Evolutionary conservation across 2,113 vertebrate species (phyloP), one percentile per base, ranked within the genome.

Genomic region (Pachyramphus minor): DNA sequence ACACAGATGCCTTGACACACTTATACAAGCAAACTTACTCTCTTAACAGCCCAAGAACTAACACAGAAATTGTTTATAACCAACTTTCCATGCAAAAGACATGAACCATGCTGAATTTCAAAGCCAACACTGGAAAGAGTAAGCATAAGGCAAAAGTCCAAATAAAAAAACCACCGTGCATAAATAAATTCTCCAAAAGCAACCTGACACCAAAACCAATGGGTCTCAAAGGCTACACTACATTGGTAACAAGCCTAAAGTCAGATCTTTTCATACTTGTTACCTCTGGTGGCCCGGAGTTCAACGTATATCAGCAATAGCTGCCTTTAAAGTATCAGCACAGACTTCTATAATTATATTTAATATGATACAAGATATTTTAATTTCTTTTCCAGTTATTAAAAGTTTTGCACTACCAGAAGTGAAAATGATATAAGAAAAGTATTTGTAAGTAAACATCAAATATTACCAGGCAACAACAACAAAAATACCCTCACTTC

Each of bases 381-480:
- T 71, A 3, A 66, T 76, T 69, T 79, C 9, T 83, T 85, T 73
- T 62, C 59, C 67, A 69, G 50, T 73, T 80, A 81, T 42, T 84
- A 76, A 21, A 90, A 73, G 33, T 66, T 94, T 77, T 83, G 33
- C 59, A 71, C 68, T 74, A 80, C 37, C 59, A 94, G 72, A 74
- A 88, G 55, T 39, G n/a, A 90, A 72, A 79, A 76, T 25, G 22
- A 89, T 86, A 24, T 6, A 77, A 33, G 30, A 59, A 78, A 95
- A 83, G 53, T 71, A 92, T 84, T 59, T 95, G 47, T 68, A 92
- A 95, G 94, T 39, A 95, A 94, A 90, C 84, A 91, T 6, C 33
- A 84, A 94, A 76, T 77, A 97, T 88, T 90, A 93, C 92, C 81
- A 92, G 72, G 90, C 76, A 93, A 81, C 80, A 93, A 87, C 59